A percentile compares a stretch with the other conserved stretches of the same genome.
These are phyloP conservation scores for Drosophila cyrtoloma DNA, from an alignment of 2,888 invertebrate species.

Conservation along the genomic window DNA sequence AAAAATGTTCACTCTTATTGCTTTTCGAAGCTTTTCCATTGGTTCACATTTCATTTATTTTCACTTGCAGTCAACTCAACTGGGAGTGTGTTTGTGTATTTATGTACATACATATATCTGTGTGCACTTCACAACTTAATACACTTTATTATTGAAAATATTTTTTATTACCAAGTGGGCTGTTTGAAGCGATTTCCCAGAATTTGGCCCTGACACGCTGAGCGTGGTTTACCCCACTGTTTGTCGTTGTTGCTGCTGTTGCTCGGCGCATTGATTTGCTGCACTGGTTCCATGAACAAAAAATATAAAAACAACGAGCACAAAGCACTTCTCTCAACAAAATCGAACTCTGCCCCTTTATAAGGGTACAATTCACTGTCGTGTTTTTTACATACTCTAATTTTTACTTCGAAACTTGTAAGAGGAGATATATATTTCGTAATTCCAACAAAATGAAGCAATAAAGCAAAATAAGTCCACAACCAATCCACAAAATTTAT, in stretches of 20 bases:
- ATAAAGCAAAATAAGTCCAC: not conserved
- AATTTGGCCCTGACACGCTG: slow-evolving; percentile 78
- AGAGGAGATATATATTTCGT: not conserved
- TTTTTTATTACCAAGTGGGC: slow-evolving; percentile 79
- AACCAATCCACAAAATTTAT: not conserved
- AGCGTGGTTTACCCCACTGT: slow-evolving; percentile 50
- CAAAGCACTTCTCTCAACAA: slow-evolving; percentile 41
- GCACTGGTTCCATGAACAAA: slow-evolving; percentile 62
- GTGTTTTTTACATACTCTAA: slow-evolving; percentile 32
- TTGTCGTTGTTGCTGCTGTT: slow-evolving; percentile 27
- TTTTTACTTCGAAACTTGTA: not conserved
- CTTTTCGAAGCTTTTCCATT: slow-evolving; percentile 77
- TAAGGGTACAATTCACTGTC: slow-evolving; percentile 39
- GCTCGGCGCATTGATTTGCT: slow-evolving; percentile 73
- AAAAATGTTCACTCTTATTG: slow-evolving; percentile 72
- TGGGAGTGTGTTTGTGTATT: slow-evolving; percentile 16
- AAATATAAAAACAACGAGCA: slow-evolving; percentile 55
- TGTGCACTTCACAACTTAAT: slow-evolving; percentile 79
- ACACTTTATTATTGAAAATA: slow-evolving; percentile 82
- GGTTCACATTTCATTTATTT: slow-evolving; percentile 82
- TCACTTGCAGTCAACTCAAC: slow-evolving; percentile 62
- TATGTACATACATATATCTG: slow-evolving; percentile 29
- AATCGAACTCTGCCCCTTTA: slow-evolving; percentile 26
- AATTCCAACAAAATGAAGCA: not conserved
- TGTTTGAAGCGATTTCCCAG: slow-evolving; percentile 60